Percentiles rank a stretch among this genome's conserved stretches.
Evolutionary conservation across 2,113 vertebrate genomes (phyloP).

Genomic region (Macaca fascicularis): DNA sequence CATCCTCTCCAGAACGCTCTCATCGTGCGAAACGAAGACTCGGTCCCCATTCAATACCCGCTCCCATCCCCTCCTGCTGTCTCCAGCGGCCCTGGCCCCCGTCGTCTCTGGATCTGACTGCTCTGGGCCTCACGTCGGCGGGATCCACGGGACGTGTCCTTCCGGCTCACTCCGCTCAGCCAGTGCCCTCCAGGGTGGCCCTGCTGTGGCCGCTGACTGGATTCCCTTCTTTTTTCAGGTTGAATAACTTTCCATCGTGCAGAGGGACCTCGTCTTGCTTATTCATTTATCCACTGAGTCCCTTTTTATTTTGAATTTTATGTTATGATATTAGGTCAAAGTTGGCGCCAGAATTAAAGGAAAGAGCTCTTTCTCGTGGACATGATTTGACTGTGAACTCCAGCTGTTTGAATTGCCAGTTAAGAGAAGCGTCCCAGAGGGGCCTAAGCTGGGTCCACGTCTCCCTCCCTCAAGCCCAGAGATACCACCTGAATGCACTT

Average conservation of each 20-base stretch:
- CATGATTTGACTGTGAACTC: neutral
- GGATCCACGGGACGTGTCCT: neutral
- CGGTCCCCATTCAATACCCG: fast-evolving
- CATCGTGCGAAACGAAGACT: neutral
- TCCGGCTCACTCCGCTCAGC: neutral
- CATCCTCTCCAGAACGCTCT: neutral
- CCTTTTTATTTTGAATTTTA: neutral
- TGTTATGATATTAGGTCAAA: neutral
- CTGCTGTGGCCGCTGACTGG: fast-evolving
- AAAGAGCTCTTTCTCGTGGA: neutral
- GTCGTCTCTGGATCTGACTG: neutral
- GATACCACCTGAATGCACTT: neutral
- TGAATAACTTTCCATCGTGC: neutral
- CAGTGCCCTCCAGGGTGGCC: neutral
- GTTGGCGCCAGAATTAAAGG: neutral
- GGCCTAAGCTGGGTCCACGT: neutral
- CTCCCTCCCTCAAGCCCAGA: neutral
- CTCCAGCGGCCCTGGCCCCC: neutral
- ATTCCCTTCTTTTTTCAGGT: neutral
- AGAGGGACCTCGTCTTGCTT: neutral
- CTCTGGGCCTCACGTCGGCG: too few species aligned
- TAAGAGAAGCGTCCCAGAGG: constrained; percentile 14
- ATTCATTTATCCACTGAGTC: neutral
- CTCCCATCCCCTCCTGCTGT: neutral
- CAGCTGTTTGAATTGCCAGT: neutral